These are phyloP conservation scores for Myrmophylax atrothorax DNA, from an alignment of 2,113 vertebrate genomes.

Conservation along the genomic window DNA sequence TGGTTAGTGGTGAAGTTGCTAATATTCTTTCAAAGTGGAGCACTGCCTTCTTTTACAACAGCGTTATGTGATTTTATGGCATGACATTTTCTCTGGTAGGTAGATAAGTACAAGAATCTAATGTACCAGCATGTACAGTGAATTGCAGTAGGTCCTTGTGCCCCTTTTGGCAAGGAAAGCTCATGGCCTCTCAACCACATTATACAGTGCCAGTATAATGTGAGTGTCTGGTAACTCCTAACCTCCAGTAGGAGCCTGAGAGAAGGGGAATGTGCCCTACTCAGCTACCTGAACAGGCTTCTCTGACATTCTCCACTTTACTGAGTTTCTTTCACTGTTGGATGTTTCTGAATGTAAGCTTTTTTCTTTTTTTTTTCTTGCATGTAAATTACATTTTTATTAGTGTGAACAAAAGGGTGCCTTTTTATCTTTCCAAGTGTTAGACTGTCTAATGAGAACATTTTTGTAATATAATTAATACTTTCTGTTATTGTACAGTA, in stretches of 20 bases:
- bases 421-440: neutral
- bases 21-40: neutral
- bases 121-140: neutral
- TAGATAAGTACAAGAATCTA: neutral
- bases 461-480: neutral
- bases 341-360: neutral
- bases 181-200: neutral
- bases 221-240: neutral
- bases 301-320: neutral
- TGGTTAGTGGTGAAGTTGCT: neutral
- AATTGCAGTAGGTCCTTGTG: neutral
- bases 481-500: neutral
- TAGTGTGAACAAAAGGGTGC: neutral
- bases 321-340: neutral
- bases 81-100: neutral
- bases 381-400: neutral
- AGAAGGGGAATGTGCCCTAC: neutral
- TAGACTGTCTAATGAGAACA: neutral
- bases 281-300: neutral
- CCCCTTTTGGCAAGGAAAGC: neutral
- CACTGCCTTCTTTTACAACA: neutral
- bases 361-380: neutral
- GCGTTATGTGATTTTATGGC: neutral
- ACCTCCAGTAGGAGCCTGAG: fast-evolving
- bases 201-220: neutral